These are phyloP conservation scores for Crypturellus undulatus DNA, from an alignment of 2,113 vertebrate species.

Conservation along the genomic window DNA sequence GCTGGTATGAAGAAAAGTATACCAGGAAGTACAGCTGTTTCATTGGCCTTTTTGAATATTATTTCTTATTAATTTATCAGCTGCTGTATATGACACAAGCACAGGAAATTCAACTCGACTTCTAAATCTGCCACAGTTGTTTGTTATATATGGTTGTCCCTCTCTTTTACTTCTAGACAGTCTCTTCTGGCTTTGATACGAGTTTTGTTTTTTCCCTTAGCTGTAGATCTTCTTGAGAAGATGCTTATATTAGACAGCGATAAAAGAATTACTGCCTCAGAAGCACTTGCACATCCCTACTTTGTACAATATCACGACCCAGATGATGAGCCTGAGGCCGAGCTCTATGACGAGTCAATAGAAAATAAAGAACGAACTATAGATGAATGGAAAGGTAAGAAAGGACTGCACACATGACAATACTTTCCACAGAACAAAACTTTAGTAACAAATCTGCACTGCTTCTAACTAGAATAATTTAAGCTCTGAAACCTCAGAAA, in stretches of 20 bases:
- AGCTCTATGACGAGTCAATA: conserved; percentile 90
- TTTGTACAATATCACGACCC: conserved; percentile 98
- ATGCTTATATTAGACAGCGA: conserved; percentile 98
- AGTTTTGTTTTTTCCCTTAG: conserved; percentile 63
- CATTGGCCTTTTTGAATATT: conserved; percentile 17
- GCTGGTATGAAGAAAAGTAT: neutral
- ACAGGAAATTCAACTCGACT: neutral
- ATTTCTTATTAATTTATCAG: conserved; percentile 4
- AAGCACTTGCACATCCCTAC: conserved; percentile 92
- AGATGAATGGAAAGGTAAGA: conserved; percentile 96
- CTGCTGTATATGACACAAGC: neutral
- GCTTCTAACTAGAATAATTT: neutral
- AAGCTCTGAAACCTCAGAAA: neutral
- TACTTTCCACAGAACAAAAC: neutral
- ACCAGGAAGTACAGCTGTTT: neutral
- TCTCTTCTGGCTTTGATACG: neutral
- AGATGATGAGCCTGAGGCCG: conserved; percentile 92
- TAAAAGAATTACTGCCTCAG: conserved; percentile 89
- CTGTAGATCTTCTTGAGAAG: conserved; percentile 93
- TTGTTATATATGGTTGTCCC: neutral
- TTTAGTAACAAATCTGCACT: neutral
- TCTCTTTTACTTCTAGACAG: neutral
- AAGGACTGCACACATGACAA: neutral
- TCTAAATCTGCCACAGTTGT: neutral
- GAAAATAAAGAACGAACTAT: conserved; percentile 93